phyloP scores from a whole-genome alignment of 1,140 invertebrate genomes.

The Heterodera carotae region DNA sequence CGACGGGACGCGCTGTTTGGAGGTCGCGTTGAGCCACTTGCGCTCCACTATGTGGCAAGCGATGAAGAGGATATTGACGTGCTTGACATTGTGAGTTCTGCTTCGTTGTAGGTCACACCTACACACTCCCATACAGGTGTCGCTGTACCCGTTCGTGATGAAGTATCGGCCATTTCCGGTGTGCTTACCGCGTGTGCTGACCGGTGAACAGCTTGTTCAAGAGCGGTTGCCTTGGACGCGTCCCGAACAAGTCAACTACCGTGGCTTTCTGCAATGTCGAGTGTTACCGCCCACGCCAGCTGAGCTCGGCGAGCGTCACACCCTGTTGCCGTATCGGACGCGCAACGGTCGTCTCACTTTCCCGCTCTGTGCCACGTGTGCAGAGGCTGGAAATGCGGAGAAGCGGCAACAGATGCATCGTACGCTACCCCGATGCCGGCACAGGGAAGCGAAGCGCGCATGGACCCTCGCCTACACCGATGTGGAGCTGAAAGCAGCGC shows the following conservation, averaged over 20 bases:
- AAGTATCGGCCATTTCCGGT: neutral
- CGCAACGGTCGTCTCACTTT: conserved; percentile 23
- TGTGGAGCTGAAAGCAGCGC: conserved; percentile 16
- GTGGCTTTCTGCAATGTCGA: neutral
- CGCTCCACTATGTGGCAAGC: neutral
- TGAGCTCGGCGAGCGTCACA: too few relatives aligned
- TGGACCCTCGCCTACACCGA: conserved; percentile 32
- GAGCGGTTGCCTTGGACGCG: neutral
- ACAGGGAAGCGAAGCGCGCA: conserved; percentile 1
- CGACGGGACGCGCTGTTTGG: neutral
- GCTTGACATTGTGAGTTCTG: neutral
- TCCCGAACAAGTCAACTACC: neutral
- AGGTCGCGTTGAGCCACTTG: neutral
- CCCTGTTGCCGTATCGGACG: neutral
- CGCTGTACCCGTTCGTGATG: conserved; percentile 8
- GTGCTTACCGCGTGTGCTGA: neutral
- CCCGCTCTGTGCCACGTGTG: conserved; percentile 29
- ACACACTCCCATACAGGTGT: neutral
- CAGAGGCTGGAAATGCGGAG: neutral
- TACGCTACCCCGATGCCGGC: neutral
- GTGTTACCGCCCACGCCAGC: neutral
- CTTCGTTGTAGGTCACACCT: neutral
- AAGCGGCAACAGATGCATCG: neutral
- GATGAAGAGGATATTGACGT: neutral
- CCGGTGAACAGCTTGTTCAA: neutral